Base-by-base conservation (phyloP, 64 coral and sea anemone genomes). In the Pachyseris speciosa region DNA sequence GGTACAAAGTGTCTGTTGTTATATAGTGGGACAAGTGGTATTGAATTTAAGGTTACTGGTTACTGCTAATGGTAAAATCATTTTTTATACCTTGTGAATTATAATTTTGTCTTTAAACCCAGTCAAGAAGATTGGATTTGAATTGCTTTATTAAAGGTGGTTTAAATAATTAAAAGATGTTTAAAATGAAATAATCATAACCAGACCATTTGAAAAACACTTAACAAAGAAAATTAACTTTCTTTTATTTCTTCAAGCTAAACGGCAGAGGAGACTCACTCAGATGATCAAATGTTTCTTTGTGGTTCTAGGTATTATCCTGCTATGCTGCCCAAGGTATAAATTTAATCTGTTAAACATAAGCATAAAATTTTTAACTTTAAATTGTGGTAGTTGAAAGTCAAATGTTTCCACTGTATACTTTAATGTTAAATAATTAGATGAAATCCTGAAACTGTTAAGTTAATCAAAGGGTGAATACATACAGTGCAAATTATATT, bases 271-370 rank as follows among this genome's bases (percentile, higher is more conserved):
- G 29, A 81, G 53, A 81, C 33, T 9, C n/a, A 81, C 15, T 51
- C 53, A 15, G 53, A 55, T 34, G 49, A 39, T 40, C 77, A 81
- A 78, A 81, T 81, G 77, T 81, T 81, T 81, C 77, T 81, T 61
- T 81, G 77, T n/a, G 36, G 53, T 15, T 57, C 52, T 60, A 81
- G 77, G 33, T 81, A 38, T 81, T 77, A 51, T 26, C 43, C 74
- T 52, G 45, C 45, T 12, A 77, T 77, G 74, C 43, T 26, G 29
- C 47, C 43, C 74, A 77, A 77, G 74, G 74, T 77, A 77, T 76
- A 47, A 48, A 49, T 28, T 65, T 13, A 57, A 80, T 39, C 19
- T 55, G 10, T 53, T 52, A 77, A 78, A 75, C 13, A 3, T 2
- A 1, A 45, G 11, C 43, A 45, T 45, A 45, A 45, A 45, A 45